A percentile compares a stretch with the other conserved stretches of the same genome.
phyloP scores from a whole-genome alignment of 2,797 vertebrate genomes.

The Sebastiscus albofasciatus region DNA sequence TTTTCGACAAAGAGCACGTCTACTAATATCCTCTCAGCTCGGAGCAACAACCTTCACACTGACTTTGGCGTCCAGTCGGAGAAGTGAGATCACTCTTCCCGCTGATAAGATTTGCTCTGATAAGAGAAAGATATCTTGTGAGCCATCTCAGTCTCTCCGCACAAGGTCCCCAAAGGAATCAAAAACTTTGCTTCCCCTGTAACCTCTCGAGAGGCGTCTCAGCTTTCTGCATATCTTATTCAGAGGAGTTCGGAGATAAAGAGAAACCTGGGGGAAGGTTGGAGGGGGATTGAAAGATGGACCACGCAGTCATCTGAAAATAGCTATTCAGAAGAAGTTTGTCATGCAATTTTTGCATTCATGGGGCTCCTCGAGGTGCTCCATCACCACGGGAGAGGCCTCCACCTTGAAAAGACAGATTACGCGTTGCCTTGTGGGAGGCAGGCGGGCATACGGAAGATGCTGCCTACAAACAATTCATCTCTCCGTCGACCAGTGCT shows the following conservation, averaged over 20 bases:
- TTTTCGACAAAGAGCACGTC: neutral
- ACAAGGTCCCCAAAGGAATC: constrained; percentile 29
- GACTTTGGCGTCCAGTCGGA: constrained; percentile 47
- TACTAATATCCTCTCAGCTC: constrained; percentile 1
- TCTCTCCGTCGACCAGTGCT: constrained; percentile 8
- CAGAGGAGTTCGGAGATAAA: constrained; percentile 17
- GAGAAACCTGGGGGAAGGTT: neutral
- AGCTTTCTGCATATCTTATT: constrained; percentile 51
- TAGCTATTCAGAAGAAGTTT: constrained; percentile 36
- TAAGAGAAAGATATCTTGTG: constrained; percentile 42
- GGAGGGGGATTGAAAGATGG: constrained; percentile 40
- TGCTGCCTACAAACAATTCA: constrained; percentile 15
- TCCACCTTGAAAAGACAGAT: constrained; percentile 65
- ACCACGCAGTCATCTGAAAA: constrained; percentile 35
- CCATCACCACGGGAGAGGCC: constrained; percentile 38
- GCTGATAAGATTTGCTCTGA: constrained; percentile 51
- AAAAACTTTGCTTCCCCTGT: constrained; percentile 16
- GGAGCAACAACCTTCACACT: constrained; percentile 40
- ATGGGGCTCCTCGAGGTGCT: constrained; percentile 37
- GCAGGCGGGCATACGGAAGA: constrained; percentile 34
- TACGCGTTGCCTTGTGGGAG: constrained; percentile 33
- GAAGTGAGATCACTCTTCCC: constrained; percentile 33
- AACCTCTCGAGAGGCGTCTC: constrained; percentile 21
- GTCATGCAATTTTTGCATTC: constrained; percentile 41
- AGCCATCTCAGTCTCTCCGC: constrained; percentile 27